Base-by-base conservation (phyloP, 2,797 vertebrate species). In the Austrolebias charrua region DNA sequence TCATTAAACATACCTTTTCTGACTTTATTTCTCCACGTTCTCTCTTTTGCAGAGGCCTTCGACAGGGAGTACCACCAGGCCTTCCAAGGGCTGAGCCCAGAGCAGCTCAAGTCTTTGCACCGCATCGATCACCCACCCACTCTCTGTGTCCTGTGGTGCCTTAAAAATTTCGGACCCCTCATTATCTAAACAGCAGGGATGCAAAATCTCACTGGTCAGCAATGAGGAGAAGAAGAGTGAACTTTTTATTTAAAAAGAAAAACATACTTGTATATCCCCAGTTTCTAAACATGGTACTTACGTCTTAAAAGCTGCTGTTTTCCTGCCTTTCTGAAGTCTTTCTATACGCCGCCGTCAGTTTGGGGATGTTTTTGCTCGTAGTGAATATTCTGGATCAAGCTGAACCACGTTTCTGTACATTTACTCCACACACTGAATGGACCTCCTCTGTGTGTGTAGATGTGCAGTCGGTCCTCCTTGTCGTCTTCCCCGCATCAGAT, bases 31-130 rank as follows among this genome's bases (percentile, higher is more conserved):
- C 12, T 5, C 24, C 24, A 4, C 18, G 1, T 3, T 6, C n/a
- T 2, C 38, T 0, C 12, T 0, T 45, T 38, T 88, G 68, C 93
- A 99, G 97, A 99, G 94, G 96, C 96, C 73, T 98, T 96, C 74
- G 96, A 99, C 86, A 92, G 93, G 24, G 96, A 98, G 88, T 99
- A 98, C 89, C 92, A 88, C 64, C 54, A 84, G 75, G 95, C 96
- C 67, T 95, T 92, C 67, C 90, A 94, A 28, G 82, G 89, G 56
- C 91, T 99, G 53, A 92, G 95, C 38, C 10, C 86, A 0, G 96
- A 98, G 56, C 90, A 95, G 80, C 90, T 94, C 69, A 93, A 94
- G 74, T 93, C 91, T 71, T 79, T 97, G 87, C 89, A 93, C 74
- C 84, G 85, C 75, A 95, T 97, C 6, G 97, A 99, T 71, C 74